Evolutionary conservation across 2,888 invertebrate genomes (phyloP), one percentile per base, ranked within the genome.

Genomic region (Chloromyia formosa): DNA sequence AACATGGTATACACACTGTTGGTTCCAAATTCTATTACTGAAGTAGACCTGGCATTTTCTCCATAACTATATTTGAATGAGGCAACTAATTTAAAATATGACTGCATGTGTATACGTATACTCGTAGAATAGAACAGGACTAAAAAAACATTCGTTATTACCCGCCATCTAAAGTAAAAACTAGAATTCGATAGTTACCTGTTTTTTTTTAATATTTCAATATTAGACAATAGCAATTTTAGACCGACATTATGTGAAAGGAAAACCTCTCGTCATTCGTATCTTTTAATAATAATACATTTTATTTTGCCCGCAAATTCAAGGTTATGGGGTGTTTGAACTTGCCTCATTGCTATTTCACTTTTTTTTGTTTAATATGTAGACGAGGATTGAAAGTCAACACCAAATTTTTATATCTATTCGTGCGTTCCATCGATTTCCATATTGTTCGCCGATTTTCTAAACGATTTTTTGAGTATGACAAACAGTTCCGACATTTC

Each of bases 271-370:
- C 7, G 22, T 60, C 23, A 20, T 60, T 23, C 60, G 27, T 7
- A 23, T 5, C 23, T 23, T 22, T 60, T n/a, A 23, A 60, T 60
- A 23, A 12, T 60, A 5, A 56, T 9, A 56, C 56, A 18, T 1
- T 56, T 56, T 56, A 60, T 60, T 22, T 60, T n/a, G 49, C 60
- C 60, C 9, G 12, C 23, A 23, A n/a, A 5, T 14, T 60, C 23
- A 23, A 23, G 23, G 49, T 49, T 49, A 49, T 4, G 18, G 23
- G 60, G 60, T 60, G 14, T 23, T 23, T 60, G 60, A 60, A 60
- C 60, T 60, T 10, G 12, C 10, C 14, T 20, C 22, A 60, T 14
- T 60, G 22, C 23, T 60, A 60, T 60, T 23, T 60, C 60, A 49
- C 49, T 49, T 49, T 49, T 49, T 49, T 5, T 23, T 23, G 23